Evolutionary conservation across 2,888 invertebrate genomes (phyloP), one percentile per base, ranked within the genome.

Genomic region (Lissocephala sabroskyi): DNA sequence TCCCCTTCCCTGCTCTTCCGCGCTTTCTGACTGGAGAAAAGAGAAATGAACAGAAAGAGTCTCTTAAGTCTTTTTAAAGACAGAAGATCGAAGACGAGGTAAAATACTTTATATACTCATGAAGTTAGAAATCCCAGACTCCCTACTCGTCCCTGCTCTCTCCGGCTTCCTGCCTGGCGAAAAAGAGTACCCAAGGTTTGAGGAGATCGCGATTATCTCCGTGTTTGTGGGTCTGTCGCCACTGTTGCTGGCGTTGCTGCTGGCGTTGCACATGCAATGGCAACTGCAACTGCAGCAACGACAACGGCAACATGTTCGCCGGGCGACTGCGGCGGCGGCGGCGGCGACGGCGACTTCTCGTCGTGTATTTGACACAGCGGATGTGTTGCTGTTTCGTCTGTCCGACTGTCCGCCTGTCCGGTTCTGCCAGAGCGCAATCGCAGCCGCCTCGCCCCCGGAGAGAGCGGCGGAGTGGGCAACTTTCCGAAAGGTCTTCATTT

Each of bases 401-500:
- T 17, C 14, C 14, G 9, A 10, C 13, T 35, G 35, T 35, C n/a
- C 9, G 35, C 35, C 10, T 35, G 35, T 10, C 16, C 16, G 35
- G 14, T 35, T 35, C 35, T 16, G 16, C 14, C 35, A 35, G 35
- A 35, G 35, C 35, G 35, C 13, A 10, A 35, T 16, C 35, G 16
- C 13, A 35, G 37, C 19, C n/a, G 18, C 37, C n/a, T n/a, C n/a
- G n/a, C n/a, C n/a, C n/a, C n/a, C n/a, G n/a, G n/a, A 23, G 23
- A 23, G 23, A 23, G 23, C 23, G 23, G 4, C 7, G 23, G 23
- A 3, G 23, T 30, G 40, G 47, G 42, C 16, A 40, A 28, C 28
- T 11, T 28, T 62, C 52, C 17, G 49, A 39, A 35, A 37, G 37
- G 11, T 37, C 37, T 19, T n/a, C 11, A 19, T 18, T n/a, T 19